These are phyloP conservation scores for Volucella zonaria DNA, from an alignment of 2,888 invertebrate genomes.

Conservation along the genomic window DNA sequence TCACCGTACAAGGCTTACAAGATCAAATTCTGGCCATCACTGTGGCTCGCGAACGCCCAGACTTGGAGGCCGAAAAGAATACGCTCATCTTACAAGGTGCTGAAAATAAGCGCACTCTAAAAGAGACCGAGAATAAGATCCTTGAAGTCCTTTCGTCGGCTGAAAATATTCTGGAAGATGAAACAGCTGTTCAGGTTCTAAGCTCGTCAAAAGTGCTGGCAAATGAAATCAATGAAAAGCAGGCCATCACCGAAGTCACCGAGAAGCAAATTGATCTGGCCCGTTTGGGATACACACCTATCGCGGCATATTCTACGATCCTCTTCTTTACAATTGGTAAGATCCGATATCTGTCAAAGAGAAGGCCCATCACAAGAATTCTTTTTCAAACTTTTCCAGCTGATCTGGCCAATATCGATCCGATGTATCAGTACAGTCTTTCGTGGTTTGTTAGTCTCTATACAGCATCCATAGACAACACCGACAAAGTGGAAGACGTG, in stretches of 20 bases:
- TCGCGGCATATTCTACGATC: constrained; percentile 94
- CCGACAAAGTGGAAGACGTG: constrained; percentile 92
- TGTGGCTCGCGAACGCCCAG: constrained; percentile 95
- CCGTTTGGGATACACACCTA: constrained; percentile 93
- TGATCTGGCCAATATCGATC: constrained; percentile 95
- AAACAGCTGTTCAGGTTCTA: constrained; percentile 93
- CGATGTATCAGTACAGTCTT: constrained; percentile 98
- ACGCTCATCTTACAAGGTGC: constrained; percentile 94
- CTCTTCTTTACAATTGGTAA: constrained; percentile 94
- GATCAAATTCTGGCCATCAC: constrained; percentile 95
- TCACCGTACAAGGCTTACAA: constrained; percentile 93
- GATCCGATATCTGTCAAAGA: background rate
- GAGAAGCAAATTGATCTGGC: constrained; percentile 94
- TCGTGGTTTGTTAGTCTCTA: constrained; percentile 96
- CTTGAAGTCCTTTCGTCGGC: constrained; percentile 89
- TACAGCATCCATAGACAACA: constrained; percentile 92
- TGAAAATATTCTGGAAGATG: constrained; percentile 94
- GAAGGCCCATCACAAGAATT: constrained; percentile 43
- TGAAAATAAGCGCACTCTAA: constrained; percentile 90
- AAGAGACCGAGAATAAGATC: constrained; percentile 96
- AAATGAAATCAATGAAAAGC: constrained; percentile 95
- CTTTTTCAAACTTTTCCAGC: constrained; percentile 83
- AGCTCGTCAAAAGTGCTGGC: constrained; percentile 95
- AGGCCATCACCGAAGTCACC: constrained; percentile 93
- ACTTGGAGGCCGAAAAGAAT: constrained; percentile 94